Percentiles rank a stretch among this genome's conserved stretches.
Evolutionary conservation across 2,888 invertebrate genomes (phyloP).

Genomic region (Abrostola tripartita): DNA sequence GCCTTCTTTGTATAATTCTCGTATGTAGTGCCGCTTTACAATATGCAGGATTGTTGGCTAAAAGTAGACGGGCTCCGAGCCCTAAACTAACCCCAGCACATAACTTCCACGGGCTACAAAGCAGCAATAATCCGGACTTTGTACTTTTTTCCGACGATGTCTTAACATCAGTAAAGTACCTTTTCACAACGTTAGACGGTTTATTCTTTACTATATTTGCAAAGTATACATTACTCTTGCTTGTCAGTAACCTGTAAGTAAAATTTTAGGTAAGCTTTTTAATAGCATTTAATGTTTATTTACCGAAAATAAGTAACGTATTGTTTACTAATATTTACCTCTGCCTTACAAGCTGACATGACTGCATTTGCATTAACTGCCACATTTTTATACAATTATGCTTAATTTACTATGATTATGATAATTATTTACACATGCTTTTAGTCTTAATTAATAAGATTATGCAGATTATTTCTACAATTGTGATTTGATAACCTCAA

Average conservation of each 20-base stretch:
- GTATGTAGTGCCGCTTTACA: slow-evolving; percentile 89
- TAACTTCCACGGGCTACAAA: slow-evolving; percentile 82
- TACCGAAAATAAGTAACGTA: slow-evolving; percentile 12
- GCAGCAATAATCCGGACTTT: slow-evolving; percentile 68
- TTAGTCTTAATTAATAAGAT: slow-evolving; percentile 50
- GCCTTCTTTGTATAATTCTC: slow-evolving; percentile 88
- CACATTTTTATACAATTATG: slow-evolving; percentile 71
- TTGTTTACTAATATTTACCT: slow-evolving; percentile 66
- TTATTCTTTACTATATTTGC: slow-evolving; percentile 74
- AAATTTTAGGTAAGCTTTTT: slow-evolving; percentile 13
- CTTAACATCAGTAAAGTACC: slow-evolving; percentile 72
- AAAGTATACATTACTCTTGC: slow-evolving; percentile 69
- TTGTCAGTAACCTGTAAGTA: slow-evolving; percentile 74
- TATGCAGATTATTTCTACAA: slow-evolving; percentile 36
- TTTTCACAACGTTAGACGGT: slow-evolving; percentile 69
- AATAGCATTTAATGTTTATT: slow-evolving; percentile 30
- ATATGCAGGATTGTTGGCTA: slow-evolving; percentile 88
- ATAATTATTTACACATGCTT: slow-evolving; percentile 62
- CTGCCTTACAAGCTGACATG: slow-evolving; percentile 73
- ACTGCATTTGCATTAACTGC: slow-evolving; percentile 77
- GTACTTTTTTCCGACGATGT: slow-evolving; percentile 66
- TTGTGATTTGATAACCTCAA: slow-evolving; percentile 47
- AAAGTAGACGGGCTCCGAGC: slow-evolving; percentile 71
- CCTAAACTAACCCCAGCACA: slow-evolving; percentile 83
- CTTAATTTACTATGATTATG: slow-evolving; percentile 21